Conservation (phyloP, 2,113 vertebrate genomes). For the Argyrosomus japonicus region DNA sequence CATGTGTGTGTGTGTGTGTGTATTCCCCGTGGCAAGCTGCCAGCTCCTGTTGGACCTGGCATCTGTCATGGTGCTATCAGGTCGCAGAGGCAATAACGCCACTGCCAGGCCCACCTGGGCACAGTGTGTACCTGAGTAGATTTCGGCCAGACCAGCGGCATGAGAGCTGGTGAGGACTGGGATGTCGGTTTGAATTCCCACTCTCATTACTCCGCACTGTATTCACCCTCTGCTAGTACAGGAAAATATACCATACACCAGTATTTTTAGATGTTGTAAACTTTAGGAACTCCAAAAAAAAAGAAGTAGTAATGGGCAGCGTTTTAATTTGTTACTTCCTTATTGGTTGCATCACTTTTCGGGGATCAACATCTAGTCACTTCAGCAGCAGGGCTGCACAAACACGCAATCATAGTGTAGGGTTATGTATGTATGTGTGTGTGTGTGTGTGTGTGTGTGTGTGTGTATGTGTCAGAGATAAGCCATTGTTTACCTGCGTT, state of each 20-base stretch:
- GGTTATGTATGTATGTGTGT: conserved; percentile 4
- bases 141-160: conserved; percentile 52
- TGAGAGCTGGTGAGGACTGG: conserved; percentile 46
- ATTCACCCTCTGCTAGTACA: conserved; percentile 22
- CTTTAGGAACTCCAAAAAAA: background rate
- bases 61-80: conserved; percentile 68
- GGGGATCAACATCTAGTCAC: background rate
- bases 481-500: conserved; percentile 71
- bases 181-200: conserved; percentile 64
- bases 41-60: conserved; percentile 67
- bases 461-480: conserved; percentile 39
- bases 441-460: conserved; percentile 26
- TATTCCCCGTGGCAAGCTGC: conserved; percentile 56
- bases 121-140: conserved; percentile 57
- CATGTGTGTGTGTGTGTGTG: conserved; percentile 5
- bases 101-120: conserved; percentile 66
- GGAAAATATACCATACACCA: background rate
- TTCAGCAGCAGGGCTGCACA: conserved; percentile 2
- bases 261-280: conserved; percentile 9
- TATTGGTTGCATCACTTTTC: background rate
- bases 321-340: background rate
- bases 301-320: background rate
- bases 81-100: conserved; percentile 69
- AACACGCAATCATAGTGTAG: conserved; percentile 23
- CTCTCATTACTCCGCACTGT: conserved; percentile 60